Evolutionary conservation across 2,113 vertebrate species (phyloP), one percentile per base, ranked within the genome.

Genomic region (Pristiophorus japonicus): DNA sequence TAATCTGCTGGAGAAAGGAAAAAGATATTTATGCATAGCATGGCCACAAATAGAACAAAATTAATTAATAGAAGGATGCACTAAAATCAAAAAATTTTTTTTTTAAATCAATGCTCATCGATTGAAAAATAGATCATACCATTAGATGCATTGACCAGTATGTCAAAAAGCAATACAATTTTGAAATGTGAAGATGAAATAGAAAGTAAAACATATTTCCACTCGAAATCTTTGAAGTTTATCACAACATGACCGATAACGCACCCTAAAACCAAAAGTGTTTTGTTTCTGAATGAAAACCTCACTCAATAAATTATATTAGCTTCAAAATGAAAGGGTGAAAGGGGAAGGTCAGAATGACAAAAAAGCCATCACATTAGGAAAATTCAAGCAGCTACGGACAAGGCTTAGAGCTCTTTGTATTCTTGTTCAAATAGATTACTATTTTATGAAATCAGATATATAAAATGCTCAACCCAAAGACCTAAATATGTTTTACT

Each of bases 51-150:
- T 51, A 6, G 27, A 45, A 27, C 5, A 45, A 47, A 18, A 85
- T 87, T 45, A 51, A 87, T 87, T 55, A 87, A 51, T 87, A 45
- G 38, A 45, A 47, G 47, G 84, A 51, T 87, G 7, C 45, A 87
- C 18, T 85, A 87, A 87, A 87, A 87, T 51, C 10, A 87, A 87
- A 87, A 45, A 38, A 85, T 51, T 87, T 87, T 87, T 87, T 87
- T 87, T 87, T 20, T 22, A 87, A 87, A 87, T 87, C 84, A 87
- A 51, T 87, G 51, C 47, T 51, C 22, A 87, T 47, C 47, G 16
- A 87, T 27, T 51, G 18, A 10, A 45, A 87, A 87, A 87, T 18
- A 45, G 42, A 87, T 45, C 45, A 27, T 3, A 85, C 1, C 3
- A 5, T 87, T 27, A 30, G 22, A 51, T 12, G 73, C 30, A 75